Evolutionary conservation across 2,888 invertebrate genomes (phyloP).

Genomic region (Drosophila subsilvestris): DNA sequence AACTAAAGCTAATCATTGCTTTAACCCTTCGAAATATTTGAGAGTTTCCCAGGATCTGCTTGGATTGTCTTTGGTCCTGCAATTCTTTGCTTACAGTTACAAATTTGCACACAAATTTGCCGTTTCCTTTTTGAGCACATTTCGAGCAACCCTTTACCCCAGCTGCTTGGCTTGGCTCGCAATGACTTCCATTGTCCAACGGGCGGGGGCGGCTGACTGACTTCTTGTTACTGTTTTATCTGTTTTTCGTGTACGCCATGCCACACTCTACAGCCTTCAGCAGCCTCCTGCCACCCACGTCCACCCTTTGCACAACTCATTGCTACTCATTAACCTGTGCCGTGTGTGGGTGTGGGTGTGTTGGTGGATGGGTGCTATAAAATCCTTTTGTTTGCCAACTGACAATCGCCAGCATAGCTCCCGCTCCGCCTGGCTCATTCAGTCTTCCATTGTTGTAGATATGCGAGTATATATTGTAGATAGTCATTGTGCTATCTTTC

Average conservation of each 20-base stretch:
- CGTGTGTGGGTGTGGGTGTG: not conserved
- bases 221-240: slow-evolving; percentile 75
- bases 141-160: not conserved
- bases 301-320: slow-evolving; percentile 1
- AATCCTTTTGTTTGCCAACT: slow-evolving; percentile 69
- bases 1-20: not conserved
- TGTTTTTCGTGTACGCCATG: slow-evolving; percentile 70
- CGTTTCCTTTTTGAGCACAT: not conserved
- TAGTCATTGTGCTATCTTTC: slow-evolving; percentile 82
- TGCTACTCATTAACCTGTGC: slow-evolving; percentile 71
- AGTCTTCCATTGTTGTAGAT: slow-evolving; percentile 73
- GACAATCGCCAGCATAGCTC: slow-evolving; percentile 59
- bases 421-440: slow-evolving; percentile 37
- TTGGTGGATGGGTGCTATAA: slow-evolving; percentile 38
- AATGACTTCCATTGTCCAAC: not conserved
- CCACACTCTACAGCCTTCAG: slow-evolving; percentile 12
- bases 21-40: not conserved
- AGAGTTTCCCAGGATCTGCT: too few relatives aligned
- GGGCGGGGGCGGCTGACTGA: slow-evolving; percentile 27
- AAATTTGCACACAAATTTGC: not conserved
- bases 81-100: not conserved
- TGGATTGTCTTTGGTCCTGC: too few relatives aligned
- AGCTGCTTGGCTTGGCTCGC: not conserved
- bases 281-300: not conserved
- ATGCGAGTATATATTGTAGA: slow-evolving; percentile 60